Percentiles rank a stretch among this genome's conserved stretches.
phyloP scores from a whole-genome alignment of 2,113 vertebrate genomes.

The Semnornis frantzii region DNA sequence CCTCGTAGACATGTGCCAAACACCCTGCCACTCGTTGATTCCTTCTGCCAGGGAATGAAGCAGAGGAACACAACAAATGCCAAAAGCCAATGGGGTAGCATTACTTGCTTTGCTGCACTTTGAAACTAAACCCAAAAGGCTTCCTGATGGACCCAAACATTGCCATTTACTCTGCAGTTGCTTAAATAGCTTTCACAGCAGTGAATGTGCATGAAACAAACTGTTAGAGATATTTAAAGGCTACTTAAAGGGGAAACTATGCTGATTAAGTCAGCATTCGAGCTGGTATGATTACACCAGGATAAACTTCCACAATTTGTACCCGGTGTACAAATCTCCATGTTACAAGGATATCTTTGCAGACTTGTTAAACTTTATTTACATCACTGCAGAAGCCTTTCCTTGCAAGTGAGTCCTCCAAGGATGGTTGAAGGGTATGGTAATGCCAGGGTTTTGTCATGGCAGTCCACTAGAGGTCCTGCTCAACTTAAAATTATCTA shows the following conservation, averaged over 20 bases:
- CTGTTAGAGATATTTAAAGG: background rate
- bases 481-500: background rate
- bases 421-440: background rate
- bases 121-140: background rate
- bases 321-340: background rate
- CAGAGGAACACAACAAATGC: background rate
- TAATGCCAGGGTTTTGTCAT: background rate
- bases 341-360: rapidly evolving
- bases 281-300: background rate
- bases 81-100: background rate
- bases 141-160: background rate
- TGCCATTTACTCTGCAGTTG: background rate
- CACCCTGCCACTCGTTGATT: background rate
- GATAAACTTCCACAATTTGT: background rate
- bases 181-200: background rate
- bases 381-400: background rate
- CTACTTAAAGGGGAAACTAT: background rate
- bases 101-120: background rate
- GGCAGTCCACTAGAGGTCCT: constrained; percentile 48
- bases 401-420: background rate
- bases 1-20: background rate
- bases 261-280: background rate
- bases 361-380: background rate
- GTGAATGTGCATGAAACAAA: rapidly evolving
- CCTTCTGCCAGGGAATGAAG: background rate